A percentile compares a stretch with the other conserved stretches of the same genome.
phyloP scores from a whole-genome alignment of 2,113 vertebrate genomes.

The Trematocara nigrifrons region DNA sequence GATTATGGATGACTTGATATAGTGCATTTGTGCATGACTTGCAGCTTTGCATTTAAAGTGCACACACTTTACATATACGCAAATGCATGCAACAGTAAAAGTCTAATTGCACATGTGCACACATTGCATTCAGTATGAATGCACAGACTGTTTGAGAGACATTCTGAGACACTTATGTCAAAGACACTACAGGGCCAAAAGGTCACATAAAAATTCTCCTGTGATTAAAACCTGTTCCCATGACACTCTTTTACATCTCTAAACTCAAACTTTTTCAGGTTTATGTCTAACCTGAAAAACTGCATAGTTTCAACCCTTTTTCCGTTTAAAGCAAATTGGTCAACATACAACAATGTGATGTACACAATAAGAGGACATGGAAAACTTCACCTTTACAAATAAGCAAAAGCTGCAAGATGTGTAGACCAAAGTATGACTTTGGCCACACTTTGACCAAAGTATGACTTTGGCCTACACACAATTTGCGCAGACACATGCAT shows the following conservation, averaged over 20 bases:
- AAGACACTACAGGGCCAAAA: background rate
- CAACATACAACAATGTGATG: conserved; percentile 10
- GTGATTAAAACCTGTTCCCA: background rate
- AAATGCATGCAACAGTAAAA: background rate
- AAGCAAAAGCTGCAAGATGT: background rate
- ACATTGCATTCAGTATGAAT: background rate
- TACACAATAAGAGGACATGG: background rate
- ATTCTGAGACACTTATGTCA: background rate
- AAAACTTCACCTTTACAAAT: background rate
- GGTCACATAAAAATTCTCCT: background rate
- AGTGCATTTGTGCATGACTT: background rate
- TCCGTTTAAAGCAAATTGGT: conserved; percentile 11
- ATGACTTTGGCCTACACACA: background rate
- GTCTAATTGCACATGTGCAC: background rate
- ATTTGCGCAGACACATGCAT: background rate
- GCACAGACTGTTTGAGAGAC: background rate
- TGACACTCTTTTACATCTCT: background rate
- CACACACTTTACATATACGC: background rate
- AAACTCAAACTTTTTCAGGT: background rate
- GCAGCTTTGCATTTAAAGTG: background rate
- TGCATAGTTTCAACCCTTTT: conserved; percentile 38
- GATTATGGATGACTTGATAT: conserved; percentile 5
- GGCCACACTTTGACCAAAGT: background rate
- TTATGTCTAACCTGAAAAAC: conserved; percentile 18
- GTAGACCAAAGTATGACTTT: background rate